Evolutionary conservation across 2,888 invertebrate genomes (phyloP).

Genomic region (Syrphus vitripennis): DNA sequence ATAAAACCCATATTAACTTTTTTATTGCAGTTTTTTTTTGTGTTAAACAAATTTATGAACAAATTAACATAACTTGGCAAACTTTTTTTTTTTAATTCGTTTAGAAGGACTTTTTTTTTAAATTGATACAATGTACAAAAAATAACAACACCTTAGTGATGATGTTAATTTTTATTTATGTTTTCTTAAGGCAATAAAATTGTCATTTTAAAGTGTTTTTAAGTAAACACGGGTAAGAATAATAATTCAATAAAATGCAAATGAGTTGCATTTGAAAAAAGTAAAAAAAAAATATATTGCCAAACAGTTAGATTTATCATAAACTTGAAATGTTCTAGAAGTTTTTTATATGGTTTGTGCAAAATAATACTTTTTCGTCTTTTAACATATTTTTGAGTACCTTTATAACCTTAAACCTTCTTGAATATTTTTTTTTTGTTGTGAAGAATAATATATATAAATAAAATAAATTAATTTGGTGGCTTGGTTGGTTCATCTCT

Average conservation of each 20-base stretch:
- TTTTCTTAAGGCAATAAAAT: not conserved
- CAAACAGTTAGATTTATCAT: constrained; percentile 41
- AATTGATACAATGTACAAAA: not conserved
- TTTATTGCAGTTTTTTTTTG: not conserved
- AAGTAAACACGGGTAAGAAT: not conserved
- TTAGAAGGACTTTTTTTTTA: not conserved
- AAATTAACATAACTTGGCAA: not conserved
- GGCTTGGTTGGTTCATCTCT: too few species aligned
- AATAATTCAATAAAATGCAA: constrained; percentile 41
- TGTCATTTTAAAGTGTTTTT: not conserved
- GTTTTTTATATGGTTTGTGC: not conserved
- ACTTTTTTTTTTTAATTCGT: not conserved
- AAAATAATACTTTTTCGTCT: not conserved
- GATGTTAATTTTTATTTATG: constrained; percentile 7
- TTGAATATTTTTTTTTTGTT: too few species aligned
- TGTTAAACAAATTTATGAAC: not conserved
- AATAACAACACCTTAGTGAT: not conserved
- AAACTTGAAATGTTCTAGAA: not conserved
- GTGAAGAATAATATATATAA: too few species aligned
- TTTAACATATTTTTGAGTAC: too few species aligned
- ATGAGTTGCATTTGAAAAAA: constrained; percentile 27
- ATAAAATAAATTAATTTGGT: too few species aligned
- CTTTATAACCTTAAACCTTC: too few species aligned
- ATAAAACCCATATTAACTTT: not conserved
- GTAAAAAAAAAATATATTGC: constrained; percentile 24